Percentiles rank a stretch among this genome's conserved stretches.
phyloP scores from a whole-genome alignment of 1,140 invertebrate genomes.

The Caenorhabditis latens region DNA sequence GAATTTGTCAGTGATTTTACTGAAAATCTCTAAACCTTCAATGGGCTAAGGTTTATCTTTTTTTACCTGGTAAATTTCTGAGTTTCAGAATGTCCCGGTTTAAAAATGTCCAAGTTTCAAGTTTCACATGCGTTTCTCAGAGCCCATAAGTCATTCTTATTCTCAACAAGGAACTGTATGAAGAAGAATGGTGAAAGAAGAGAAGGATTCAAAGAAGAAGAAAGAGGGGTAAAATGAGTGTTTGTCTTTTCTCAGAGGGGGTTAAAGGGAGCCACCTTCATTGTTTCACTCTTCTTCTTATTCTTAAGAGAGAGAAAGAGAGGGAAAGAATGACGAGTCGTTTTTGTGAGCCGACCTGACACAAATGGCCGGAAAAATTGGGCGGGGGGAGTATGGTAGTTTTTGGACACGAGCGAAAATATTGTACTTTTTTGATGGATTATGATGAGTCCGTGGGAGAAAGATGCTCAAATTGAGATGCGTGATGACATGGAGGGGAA shows the following conservation, averaged over 20 bases:
- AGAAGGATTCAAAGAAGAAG: not conserved
- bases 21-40: no score
- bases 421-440: constrained; percentile 35
- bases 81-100: no score
- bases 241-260: no score
- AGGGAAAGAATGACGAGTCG: constrained; percentile 31
- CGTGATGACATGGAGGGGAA: constrained; percentile 1
- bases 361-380: constrained; percentile 2
- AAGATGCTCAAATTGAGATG: constrained; percentile 48
- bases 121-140: no score
- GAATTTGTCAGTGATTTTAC: no score
- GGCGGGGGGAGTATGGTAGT: not conserved
- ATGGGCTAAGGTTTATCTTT: no score
- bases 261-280: not conserved
- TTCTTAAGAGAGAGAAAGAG: not conserved
- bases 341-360: constrained; percentile 41
- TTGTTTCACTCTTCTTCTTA: constrained; percentile 23
- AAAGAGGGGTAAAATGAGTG: no score
- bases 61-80: no score
- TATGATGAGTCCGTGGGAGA: constrained; percentile 39
- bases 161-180: no score
- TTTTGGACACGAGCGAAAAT: not conserved
- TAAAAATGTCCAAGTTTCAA: no score
- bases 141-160: no score
- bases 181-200: not conserved